Evolutionary conservation across 2,888 invertebrate genomes (phyloP), one percentile per base, ranked within the genome.

Genomic region (Amiota minor): DNA sequence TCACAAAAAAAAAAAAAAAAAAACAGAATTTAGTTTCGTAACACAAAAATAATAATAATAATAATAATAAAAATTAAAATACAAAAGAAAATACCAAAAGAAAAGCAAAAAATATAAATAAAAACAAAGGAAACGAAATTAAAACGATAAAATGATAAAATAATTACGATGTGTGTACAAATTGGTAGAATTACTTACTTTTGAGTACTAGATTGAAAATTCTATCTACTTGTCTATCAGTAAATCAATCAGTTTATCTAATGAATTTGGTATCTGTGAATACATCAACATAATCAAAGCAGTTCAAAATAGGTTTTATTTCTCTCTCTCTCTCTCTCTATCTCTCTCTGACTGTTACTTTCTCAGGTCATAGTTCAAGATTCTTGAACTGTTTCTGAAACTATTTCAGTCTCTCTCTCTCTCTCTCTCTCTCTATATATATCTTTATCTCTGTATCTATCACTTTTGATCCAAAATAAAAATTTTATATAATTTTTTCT

Each of bases 111-210:
- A 35, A 10, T 49, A 74, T 59, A 74, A 72, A 72, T n/a, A 72
- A 72, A 53, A 59, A 35, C 49, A 72, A 53, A 35, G 72, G 45
- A 71, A 59, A 71, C 64, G 6, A 6, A 72, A 45, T 47, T 49
- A 59, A 55, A 71, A 86, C 86, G 86, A 87, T 87, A 87, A 86
- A 86, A 86, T 86, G 86, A 87, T 86, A 80, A 86, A 87, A 87
- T 74, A 86, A 87, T 87, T 86, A 85, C 79, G 80, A 80, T 77
- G 78, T 70, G 50, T 50, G 50, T 71, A 64, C 55, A 53, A 50
- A 68, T 20, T 61, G 20, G 10, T 56, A 56, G 18, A 56, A 59
- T 20, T 18, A 59, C 9, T 59, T 46, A 55, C 8, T 50, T 71
- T 50, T 50, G 53, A 50, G 4, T 50, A 50, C 2, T 50, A n/a